Percentiles rank a stretch among this genome's conserved stretches.
phyloP scores from a whole-genome alignment of 2,888 invertebrate species.

The Trachelus iudaicus region DNA sequence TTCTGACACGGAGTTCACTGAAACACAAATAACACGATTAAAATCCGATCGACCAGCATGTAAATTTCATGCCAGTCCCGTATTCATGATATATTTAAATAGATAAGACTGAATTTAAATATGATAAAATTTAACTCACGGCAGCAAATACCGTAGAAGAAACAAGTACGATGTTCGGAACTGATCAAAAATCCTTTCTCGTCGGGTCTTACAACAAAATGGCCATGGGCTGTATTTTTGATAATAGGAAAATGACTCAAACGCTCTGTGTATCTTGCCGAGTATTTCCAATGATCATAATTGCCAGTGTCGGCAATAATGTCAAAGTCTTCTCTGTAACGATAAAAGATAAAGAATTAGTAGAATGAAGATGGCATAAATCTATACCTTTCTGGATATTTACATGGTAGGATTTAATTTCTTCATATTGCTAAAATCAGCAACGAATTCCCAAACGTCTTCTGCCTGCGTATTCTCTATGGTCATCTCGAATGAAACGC shows the following conservation, averaged over 20 bases:
- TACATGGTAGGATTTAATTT: slow-evolving; percentile 79
- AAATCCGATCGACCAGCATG: slow-evolving; percentile 50
- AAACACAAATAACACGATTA: slow-evolving; percentile 50
- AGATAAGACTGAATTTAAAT: not conserved
- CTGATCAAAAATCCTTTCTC: slow-evolving; percentile 69
- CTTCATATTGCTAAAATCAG: slow-evolving; percentile 80
- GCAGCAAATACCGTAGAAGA: slow-evolving; percentile 70
- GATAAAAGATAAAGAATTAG: not conserved
- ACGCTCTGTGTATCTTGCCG: slow-evolving; percentile 73
- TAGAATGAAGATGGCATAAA: not conserved
- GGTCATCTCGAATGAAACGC: slow-evolving; percentile 60
- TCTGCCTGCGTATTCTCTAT: slow-evolving; percentile 71
- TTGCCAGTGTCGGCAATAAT: slow-evolving; percentile 75
- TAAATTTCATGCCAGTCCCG: not conserved
- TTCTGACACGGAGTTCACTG: slow-evolving; percentile 73
- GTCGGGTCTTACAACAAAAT: slow-evolving; percentile 70
- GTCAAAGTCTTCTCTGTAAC: slow-evolving; percentile 71
- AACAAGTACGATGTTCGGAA: slow-evolving; percentile 75
- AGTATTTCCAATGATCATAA: slow-evolving; percentile 77
- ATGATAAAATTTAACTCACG: slow-evolving; percentile 66
- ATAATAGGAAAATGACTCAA: slow-evolving; percentile 75
- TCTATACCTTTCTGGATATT: slow-evolving; percentile 52
- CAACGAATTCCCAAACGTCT: slow-evolving; percentile 78
- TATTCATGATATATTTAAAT: not conserved
- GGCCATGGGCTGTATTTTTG: slow-evolving; percentile 70